A percentile compares a stretch with the other conserved stretches of the same genome.
Evolutionary conservation across 2,888 invertebrate genomes (phyloP).

Genomic region (Andrena praecox): DNA sequence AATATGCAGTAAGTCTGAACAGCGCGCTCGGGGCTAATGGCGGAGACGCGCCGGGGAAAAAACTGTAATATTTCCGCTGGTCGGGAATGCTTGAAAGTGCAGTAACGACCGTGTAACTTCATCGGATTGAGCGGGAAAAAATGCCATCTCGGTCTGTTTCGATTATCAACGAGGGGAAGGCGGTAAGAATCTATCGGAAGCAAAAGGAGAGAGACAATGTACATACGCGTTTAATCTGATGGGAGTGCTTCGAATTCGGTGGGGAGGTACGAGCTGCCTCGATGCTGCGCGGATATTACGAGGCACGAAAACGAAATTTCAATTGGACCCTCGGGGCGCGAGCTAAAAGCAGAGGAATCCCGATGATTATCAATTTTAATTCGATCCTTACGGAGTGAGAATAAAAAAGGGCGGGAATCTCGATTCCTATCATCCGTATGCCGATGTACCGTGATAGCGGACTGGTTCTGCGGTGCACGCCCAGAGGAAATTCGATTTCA

Average conservation of each 20-base stretch:
- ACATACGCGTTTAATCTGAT: background rate
- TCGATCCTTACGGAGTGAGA: slow-evolving; percentile 36
- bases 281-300: slow-evolving; percentile 32
- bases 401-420: slow-evolving; percentile 48
- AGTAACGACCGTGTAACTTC: slow-evolving; percentile 12
- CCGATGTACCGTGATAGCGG: slow-evolving; percentile 54
- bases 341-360: slow-evolving; percentile 18
- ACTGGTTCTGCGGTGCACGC: slow-evolving; percentile 47
- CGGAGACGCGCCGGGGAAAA: slow-evolving; percentile 69
- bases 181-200: background rate
- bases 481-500: slow-evolving; percentile 45
- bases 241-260: background rate
- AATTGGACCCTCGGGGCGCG: slow-evolving; percentile 36
- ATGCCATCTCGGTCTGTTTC: background rate
- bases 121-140: background rate
- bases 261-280: background rate
- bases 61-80: slow-evolving; percentile 58
- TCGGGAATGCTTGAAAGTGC: slow-evolving; percentile 10
- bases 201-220: background rate
- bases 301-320: slow-evolving; percentile 47
- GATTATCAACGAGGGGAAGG: background rate
- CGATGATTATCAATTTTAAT: slow-evolving; percentile 61
- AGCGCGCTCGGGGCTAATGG: slow-evolving; percentile 81
- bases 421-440: slow-evolving; percentile 56
- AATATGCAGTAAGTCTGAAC: slow-evolving; percentile 84